Percentiles rank a stretch among this genome's conserved stretches.
Conservation (phyloP, 2,113 vertebrate species). For the Scytalopus superciliaris region DNA sequence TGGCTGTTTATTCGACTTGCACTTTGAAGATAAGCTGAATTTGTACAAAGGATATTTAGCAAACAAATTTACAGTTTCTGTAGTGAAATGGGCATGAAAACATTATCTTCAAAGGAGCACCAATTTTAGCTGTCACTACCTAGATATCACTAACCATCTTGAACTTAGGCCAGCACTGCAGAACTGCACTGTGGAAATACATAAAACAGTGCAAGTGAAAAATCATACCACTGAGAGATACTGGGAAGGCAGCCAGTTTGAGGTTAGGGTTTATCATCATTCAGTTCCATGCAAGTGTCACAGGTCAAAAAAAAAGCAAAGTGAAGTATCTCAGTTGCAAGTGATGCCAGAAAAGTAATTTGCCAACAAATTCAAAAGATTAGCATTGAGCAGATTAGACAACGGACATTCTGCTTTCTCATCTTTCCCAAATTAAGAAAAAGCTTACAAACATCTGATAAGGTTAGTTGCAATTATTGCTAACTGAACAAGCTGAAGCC, state of each 20-base stretch:
- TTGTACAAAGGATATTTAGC: background rate
- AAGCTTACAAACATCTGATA: background rate
- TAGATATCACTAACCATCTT: background rate
- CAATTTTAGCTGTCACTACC: background rate
- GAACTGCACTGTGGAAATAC: background rate
- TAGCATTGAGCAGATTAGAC: background rate
- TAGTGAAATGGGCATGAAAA: background rate
- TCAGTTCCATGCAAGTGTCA: background rate
- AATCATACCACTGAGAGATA: background rate
- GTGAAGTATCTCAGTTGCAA: background rate
- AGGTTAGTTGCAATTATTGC: background rate
- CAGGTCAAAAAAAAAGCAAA: background rate
- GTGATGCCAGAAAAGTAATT: background rate
- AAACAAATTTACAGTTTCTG: background rate
- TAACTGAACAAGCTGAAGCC: background rate
- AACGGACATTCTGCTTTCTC: background rate
- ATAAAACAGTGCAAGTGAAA: background rate
- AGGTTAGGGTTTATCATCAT: background rate
- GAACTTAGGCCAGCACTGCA: background rate
- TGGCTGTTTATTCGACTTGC: background rate
- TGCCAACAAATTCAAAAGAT: background rate
- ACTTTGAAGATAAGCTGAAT: background rate
- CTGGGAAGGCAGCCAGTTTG: background rate
- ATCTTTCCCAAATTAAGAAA: background rate
- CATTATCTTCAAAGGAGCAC: background rate